phyloP scores from a whole-genome alignment of 1,140 invertebrate genomes.

The Cepaea nemoralis region DNA sequence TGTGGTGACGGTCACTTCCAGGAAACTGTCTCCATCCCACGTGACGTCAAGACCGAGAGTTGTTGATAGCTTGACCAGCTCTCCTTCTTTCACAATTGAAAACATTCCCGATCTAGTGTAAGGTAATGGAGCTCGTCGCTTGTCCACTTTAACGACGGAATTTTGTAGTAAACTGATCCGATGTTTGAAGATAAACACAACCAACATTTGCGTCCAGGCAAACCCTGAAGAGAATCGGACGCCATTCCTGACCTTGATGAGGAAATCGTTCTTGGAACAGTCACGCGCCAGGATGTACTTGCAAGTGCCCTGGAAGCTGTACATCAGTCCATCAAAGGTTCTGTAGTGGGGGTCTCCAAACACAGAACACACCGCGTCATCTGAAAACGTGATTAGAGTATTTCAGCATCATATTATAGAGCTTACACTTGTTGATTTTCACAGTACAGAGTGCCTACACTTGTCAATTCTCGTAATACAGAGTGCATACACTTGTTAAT shows the following conservation, averaged over 20 bases:
- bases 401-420: no score
- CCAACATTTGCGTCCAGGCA: slow-evolving; percentile 79
- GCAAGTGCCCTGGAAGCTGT: slow-evolving; percentile 88
- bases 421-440: no score
- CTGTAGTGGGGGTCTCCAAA: slow-evolving; percentile 95
- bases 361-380: slow-evolving; percentile 89
- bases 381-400: slow-evolving; percentile 68
- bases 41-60: slow-evolving; percentile 75
- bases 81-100: slow-evolving; percentile 70
- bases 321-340: slow-evolving; percentile 93
- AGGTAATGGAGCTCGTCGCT: slow-evolving; percentile 80
- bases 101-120: slow-evolving; percentile 70
- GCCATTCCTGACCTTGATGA: slow-evolving; percentile 90
- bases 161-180: slow-evolving; percentile 90
- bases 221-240: slow-evolving; percentile 83
- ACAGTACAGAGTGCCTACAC: no score
- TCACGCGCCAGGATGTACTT: slow-evolving; percentile 85
- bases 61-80: slow-evolving; percentile 69
- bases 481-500: no score
- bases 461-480: no score
- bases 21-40: slow-evolving; percentile 92
- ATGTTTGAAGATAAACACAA: slow-evolving; percentile 75
- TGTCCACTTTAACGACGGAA: slow-evolving; percentile 88
- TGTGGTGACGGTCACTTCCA: slow-evolving; percentile 89
- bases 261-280: slow-evolving; percentile 75